Conservation (phyloP, 2,113 vertebrate species). For the Echinops telfairi region DNA sequence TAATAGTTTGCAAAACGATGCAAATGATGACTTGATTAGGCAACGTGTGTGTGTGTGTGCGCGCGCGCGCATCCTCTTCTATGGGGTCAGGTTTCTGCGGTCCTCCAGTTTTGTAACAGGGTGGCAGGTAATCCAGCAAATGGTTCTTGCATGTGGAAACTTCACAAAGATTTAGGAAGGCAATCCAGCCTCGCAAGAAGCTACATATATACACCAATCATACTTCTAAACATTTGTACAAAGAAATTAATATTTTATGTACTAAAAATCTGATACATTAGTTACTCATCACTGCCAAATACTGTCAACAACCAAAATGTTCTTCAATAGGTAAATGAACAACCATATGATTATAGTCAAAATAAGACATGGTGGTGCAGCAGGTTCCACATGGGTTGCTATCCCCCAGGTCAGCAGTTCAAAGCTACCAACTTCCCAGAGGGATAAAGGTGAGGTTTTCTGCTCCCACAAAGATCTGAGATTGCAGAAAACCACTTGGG, state of each 20-base stretch:
- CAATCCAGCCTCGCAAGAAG: background rate
- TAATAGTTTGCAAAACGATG: background rate
- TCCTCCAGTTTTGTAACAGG: background rate
- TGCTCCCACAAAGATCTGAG: too few species aligned
- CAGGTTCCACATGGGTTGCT: too few species aligned
- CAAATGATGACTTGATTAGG: background rate
- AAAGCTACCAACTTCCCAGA: too few species aligned
- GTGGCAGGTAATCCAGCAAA: background rate
- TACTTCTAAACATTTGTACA: background rate
- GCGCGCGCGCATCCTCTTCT: background rate
- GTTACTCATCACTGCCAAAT: background rate
- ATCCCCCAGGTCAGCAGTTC: too few species aligned
- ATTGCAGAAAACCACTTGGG: too few species aligned
- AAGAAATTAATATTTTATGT: background rate
- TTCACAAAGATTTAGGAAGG: background rate
- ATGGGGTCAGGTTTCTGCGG: background rate
- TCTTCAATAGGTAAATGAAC: background rate
- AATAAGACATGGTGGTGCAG: background rate
- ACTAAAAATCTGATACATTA: background rate
- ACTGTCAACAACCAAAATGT: background rate
- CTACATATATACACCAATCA: background rate
- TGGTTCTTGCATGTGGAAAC: background rate
- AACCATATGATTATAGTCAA: background rate
- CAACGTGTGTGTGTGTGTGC: background rate
- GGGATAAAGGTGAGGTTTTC: too few species aligned